These are phyloP conservation scores for Urophycis tenuis DNA, from an alignment of 2,797 vertebrate genomes.

Conservation along the genomic window DNA sequence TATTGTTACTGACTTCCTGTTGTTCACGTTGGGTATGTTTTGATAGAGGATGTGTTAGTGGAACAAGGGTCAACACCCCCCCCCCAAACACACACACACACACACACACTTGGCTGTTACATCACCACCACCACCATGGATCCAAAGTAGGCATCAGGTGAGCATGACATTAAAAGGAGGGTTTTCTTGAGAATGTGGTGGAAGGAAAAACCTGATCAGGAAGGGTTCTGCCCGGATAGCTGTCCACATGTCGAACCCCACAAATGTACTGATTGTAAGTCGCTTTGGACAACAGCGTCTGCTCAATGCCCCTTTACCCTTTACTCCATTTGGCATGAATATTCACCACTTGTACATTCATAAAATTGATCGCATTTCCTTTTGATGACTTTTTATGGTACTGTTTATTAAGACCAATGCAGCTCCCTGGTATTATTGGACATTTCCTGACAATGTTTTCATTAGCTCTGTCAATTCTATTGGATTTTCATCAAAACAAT, in stretches of 20 bases:
- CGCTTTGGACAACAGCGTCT: too few species aligned
- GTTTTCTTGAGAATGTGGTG: neutral
- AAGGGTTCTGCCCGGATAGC: too few species aligned
- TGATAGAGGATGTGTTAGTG: neutral
- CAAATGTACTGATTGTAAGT: too few species aligned
- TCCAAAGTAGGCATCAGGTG: neutral
- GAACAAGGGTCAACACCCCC: constrained; percentile 35
- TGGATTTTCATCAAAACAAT: too few species aligned
- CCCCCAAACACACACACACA: too few species aligned
- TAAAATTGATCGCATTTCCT: too few species aligned
- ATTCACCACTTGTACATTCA: too few species aligned
- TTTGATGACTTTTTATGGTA: too few species aligned
- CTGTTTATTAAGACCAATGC: neutral
- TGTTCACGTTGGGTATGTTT: constrained; percentile 44
- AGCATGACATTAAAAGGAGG: neutral
- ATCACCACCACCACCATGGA: neutral
- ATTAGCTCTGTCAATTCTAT: neutral
- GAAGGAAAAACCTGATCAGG: neutral
- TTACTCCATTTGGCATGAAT: too few species aligned
- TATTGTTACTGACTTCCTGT: constrained; percentile 71
- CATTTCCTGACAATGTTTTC: neutral
- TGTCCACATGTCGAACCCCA: too few species aligned
- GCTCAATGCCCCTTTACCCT: too few species aligned
- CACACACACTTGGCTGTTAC: neutral
- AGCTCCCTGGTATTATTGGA: neutral